These are phyloP conservation scores for Crax fasciolata DNA, from an alignment of 2,797 vertebrate species.

Conservation along the genomic window DNA sequence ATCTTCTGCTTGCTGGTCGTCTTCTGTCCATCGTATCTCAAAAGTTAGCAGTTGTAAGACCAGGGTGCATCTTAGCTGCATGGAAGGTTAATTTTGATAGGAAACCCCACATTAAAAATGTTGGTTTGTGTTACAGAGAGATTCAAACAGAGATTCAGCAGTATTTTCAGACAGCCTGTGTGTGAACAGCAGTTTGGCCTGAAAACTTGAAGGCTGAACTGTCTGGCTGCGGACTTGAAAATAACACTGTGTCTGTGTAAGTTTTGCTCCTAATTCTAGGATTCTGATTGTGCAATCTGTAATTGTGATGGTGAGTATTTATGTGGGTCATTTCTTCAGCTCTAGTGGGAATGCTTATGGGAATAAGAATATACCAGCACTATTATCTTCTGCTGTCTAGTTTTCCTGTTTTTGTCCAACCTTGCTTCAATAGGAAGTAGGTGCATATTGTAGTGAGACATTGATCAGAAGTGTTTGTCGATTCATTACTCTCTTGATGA, in stretches of 20 bases:
- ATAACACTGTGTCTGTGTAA: neutral
- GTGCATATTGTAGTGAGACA: neutral
- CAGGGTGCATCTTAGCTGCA: neutral
- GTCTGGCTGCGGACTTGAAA: slow-evolving; percentile 26
- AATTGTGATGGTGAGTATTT: neutral
- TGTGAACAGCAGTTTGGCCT: slow-evolving; percentile 39
- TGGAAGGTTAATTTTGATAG: neutral
- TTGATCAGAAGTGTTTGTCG: neutral
- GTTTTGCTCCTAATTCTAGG: neutral
- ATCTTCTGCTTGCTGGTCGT: neutral
- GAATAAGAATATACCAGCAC: neutral
- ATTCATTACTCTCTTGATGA: neutral
- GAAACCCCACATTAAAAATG: neutral
- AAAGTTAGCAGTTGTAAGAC: neutral
- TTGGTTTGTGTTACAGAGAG: neutral
- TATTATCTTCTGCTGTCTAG: neutral
- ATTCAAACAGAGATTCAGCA: slow-evolving; percentile 1
- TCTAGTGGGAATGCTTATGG: neutral
- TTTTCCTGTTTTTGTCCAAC: neutral
- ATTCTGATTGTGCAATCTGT: neutral
- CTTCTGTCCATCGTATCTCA: neutral
- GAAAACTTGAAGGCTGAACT: slow-evolving; percentile 4
- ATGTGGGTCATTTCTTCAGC: neutral
- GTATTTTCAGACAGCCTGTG: slow-evolving; percentile 31
- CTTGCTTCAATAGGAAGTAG: neutral